These are phyloP conservation scores for Forbesichthys papilliferus DNA, from an alignment of 2,113 vertebrate genomes.

Conservation along the genomic window DNA sequence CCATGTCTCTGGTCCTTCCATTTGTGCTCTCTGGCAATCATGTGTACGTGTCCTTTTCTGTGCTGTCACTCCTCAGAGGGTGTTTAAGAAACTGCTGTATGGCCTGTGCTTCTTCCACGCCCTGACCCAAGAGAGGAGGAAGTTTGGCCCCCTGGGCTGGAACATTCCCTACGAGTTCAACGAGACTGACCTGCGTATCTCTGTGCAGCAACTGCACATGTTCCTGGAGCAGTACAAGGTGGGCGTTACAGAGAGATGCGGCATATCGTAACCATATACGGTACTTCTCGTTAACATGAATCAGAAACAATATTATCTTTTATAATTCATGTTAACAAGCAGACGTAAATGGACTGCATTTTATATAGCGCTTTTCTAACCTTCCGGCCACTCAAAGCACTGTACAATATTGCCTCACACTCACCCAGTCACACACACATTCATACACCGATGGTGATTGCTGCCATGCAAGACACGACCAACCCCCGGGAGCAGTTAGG, in stretches of 20 bases:
- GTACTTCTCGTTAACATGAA: too few species aligned
- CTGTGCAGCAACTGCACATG: conserved; percentile 87
- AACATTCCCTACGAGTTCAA: conserved; percentile 91
- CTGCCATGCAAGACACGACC: too few species aligned
- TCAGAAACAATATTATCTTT: too few species aligned
- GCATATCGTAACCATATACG: neutral
- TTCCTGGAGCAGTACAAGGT: conserved; percentile 89
- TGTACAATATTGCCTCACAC: too few species aligned
- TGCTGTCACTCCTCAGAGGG: conserved; percentile 66
- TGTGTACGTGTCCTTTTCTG: neutral
- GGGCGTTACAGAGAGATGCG: neutral
- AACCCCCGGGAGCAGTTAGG: too few species aligned
- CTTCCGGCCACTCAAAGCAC: too few species aligned
- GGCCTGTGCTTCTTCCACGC: conserved; percentile 91
- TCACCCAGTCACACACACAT: too few species aligned
- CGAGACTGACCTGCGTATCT: conserved; percentile 87
- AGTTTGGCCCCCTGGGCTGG: conserved; percentile 90
- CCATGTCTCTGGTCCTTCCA: neutral
- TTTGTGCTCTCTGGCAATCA: neutral
- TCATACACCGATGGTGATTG: too few species aligned
- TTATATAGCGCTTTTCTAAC: too few species aligned
- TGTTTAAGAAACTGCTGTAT: conserved; percentile 86
- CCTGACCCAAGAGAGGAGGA: conserved; percentile 84
- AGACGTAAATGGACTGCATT: too few species aligned
- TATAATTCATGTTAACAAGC: conserved; percentile 32